Conservation (phyloP, 2,113 vertebrate species). For the Echinops telfairi region DNA sequence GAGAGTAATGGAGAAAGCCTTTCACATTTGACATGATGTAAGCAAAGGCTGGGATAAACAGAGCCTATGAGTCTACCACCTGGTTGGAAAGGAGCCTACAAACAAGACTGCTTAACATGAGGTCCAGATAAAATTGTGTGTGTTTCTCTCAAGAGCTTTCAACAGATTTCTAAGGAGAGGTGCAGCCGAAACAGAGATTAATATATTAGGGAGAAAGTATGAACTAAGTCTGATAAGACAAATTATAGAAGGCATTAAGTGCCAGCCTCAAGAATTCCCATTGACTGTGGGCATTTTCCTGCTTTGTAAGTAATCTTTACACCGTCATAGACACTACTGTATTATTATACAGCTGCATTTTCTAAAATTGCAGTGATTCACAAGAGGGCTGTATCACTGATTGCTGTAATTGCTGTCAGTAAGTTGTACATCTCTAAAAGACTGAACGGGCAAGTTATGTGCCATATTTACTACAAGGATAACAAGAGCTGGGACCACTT, state of each 20-base stretch:
- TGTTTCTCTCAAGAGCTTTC: conserved; percentile 21
- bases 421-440: background rate
- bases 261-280: conserved; percentile 4
- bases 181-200: background rate
- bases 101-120: background rate
- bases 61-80: background rate
- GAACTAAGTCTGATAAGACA: background rate
- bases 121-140: background rate
- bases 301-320: conserved; percentile 53
- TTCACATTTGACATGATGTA: background rate
- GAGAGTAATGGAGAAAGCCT: background rate
- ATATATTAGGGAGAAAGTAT: conserved; percentile 21
- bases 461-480: background rate
- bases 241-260: conserved; percentile 31
- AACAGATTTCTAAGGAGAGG: conserved; percentile 32
- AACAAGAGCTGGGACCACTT: background rate
- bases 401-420: background rate
- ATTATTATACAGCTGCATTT: conserved; percentile 15
- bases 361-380: conserved; percentile 27
- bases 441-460: background rate
- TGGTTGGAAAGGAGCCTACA: background rate
- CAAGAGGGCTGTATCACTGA: background rate
- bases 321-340: background rate
- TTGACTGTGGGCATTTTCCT: background rate
- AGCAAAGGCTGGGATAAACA: conserved; percentile 6